A percentile compares a stretch with the other conserved stretches of the same genome.
phyloP scores from a whole-genome alignment of 2,797 vertebrate genomes.

The Siniperca scherzeri region DNA sequence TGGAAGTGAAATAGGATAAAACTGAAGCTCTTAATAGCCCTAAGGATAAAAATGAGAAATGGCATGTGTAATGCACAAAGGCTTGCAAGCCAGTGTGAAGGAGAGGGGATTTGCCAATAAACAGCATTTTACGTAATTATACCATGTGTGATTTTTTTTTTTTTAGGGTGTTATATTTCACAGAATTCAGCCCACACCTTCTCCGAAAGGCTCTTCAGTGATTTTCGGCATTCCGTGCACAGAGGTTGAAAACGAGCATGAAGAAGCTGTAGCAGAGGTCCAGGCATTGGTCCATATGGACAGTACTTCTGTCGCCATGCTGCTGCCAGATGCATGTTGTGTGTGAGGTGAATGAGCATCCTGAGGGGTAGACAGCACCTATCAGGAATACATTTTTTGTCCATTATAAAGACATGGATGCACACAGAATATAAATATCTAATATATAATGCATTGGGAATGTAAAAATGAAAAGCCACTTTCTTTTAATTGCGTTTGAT shows the following conservation, averaged over 20 bases:
- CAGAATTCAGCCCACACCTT: slow-evolving; percentile 11
- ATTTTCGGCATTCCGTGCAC: neutral
- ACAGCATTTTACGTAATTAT: slow-evolving; percentile 26
- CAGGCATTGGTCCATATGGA: slow-evolving; percentile 28
- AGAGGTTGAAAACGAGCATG: slow-evolving; percentile 14
- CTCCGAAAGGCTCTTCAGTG: neutral
- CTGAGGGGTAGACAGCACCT: slow-evolving; percentile 9
- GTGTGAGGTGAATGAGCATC: slow-evolving; percentile 15
- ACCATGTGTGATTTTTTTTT: slow-evolving; percentile 13
- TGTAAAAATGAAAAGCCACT: neutral
- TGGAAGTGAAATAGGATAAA: too few species aligned
- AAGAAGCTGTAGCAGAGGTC: slow-evolving; percentile 8
- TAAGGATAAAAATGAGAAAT: neutral
- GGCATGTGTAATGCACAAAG: neutral
- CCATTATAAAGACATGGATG: neutral
- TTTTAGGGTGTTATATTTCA: slow-evolving; percentile 19
- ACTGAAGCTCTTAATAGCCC: too few species aligned
- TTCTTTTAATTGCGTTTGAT: neutral
- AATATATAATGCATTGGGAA: neutral
- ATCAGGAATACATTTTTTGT: slow-evolving; percentile 1
- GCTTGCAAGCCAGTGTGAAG: neutral
- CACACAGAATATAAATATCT: slow-evolving; percentile 1
- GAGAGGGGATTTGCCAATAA: slow-evolving; percentile 15
- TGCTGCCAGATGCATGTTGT: slow-evolving; percentile 23
- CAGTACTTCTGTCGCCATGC: slow-evolving; percentile 7